Conservation (phyloP, 2,888 invertebrate species). For the Hydraecia micacea region DNA sequence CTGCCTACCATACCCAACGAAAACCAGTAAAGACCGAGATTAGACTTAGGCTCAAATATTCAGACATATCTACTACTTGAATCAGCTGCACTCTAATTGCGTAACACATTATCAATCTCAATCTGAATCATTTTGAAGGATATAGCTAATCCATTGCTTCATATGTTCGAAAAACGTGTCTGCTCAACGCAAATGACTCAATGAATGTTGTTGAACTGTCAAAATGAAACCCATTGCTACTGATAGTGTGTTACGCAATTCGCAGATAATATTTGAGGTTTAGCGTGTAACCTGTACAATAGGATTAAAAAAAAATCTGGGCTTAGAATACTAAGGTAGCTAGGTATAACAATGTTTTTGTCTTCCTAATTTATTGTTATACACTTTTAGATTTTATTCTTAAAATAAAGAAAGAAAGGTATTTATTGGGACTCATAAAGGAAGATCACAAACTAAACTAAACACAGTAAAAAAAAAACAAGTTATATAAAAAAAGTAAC, state of each 20-base stretch:
- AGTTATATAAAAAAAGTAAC: no score
- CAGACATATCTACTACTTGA: constrained; percentile 20
- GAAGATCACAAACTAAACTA: no score
- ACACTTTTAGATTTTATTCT: neutral
- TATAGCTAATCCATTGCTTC: no score
- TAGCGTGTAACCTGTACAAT: neutral
- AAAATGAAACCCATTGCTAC: no score
- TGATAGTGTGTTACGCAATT: no score
- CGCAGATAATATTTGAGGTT: neutral
- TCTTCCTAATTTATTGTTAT: neutral
- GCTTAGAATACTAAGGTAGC: neutral
- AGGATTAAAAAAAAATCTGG: neutral
- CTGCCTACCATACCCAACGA: constrained; percentile 16
- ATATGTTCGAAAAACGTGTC: no score
- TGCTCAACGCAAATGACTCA: no score
- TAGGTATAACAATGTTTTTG: neutral
- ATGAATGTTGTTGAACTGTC: no score
- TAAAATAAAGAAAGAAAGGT: neutral
- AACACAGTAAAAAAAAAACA: no score
- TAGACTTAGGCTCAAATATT: constrained; percentile 31
- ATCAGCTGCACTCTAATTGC: neutral
- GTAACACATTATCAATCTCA: no score
- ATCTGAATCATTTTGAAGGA: no score
- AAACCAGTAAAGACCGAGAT: constrained; percentile 28
- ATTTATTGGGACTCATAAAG: no score